Evolutionary conservation across 2,888 invertebrate genomes (phyloP).

Genomic region (Dynastes grantii): DNA sequence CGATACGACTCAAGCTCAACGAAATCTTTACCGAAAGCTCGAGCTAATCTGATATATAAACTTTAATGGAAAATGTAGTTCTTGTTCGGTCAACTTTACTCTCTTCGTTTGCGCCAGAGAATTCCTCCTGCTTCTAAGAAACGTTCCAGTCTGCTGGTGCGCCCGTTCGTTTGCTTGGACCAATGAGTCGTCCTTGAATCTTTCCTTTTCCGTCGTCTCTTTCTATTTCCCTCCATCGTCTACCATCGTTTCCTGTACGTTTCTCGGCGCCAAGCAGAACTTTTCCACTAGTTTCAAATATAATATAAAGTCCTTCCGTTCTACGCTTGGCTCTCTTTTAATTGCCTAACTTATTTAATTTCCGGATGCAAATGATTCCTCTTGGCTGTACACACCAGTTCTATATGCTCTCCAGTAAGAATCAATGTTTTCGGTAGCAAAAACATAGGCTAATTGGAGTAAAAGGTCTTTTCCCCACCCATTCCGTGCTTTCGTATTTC

Average conservation of each 20-base stretch:
- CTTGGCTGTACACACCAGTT: not conserved
- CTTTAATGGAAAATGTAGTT: slow-evolving; percentile 43
- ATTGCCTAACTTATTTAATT: slow-evolving; percentile 47
- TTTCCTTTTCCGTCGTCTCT: not conserved
- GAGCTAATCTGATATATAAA: slow-evolving; percentile 42
- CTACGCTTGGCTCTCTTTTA: slow-evolving; percentile 25
- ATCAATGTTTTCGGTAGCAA: slow-evolving; percentile 35
- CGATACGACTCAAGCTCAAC: not conserved
- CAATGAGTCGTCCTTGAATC: not conserved
- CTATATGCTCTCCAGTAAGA: not conserved
- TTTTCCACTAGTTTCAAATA: slow-evolving; percentile 32
- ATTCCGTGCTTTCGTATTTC: not conserved
- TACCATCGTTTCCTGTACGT: slow-evolving; percentile 9
- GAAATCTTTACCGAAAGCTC: not conserved
- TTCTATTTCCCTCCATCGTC: not conserved
- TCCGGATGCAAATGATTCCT: slow-evolving; percentile 44
- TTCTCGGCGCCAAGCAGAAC: slow-evolving; percentile 1
- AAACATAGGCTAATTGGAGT: slow-evolving; percentile 23
- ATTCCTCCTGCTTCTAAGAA: slow-evolving; percentile 1
- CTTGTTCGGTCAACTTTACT: slow-evolving; percentile 33
- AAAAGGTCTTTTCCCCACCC: not conserved
- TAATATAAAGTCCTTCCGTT: slow-evolving; percentile 32
- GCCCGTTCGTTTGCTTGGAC: too few species aligned
- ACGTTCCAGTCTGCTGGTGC: not conserved
- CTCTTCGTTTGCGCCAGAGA: slow-evolving; percentile 35